Evolutionary conservation across 2,113 vertebrate species (phyloP), one percentile per base, ranked within the genome.

Genomic region (Gymnocephalus cernua): DNA sequence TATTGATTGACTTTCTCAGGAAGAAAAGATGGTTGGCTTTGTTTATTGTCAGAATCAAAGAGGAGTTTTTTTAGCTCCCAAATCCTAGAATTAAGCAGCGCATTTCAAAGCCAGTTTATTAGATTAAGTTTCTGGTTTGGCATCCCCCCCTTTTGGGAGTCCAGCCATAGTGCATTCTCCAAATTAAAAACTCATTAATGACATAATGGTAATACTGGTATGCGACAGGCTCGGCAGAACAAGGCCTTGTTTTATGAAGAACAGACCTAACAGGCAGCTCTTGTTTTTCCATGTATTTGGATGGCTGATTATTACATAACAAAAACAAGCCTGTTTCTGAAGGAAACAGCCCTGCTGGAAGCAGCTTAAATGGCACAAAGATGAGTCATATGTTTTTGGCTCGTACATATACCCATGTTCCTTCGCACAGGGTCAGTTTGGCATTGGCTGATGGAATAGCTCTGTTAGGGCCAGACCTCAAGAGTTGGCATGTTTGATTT

Each of bases 351-450:
- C 51, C 63, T 58, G 50, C 65, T 89, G 79, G 86, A 82, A 84
- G 54, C 66, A 7, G 59, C 66, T 88, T 68, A 87, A 78, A 77
- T 57, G 0, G 63, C 54, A 64, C 25, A 74, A 48, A 48, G 62
- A 86, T 92, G 91, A 93, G 65, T 93, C 93, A 92, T 90, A 11
- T 65, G 78, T 84, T 91, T 92, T 85, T 86, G 91, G 86, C 90
- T 76, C 25, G 15, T n/a, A 51, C 68, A 38, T 6, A 12, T 8
- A 56, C 63, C 78, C 85, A 85, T 53, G 62, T 80, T 89, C 88
- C 86, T 85, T 85, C 32, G 3, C 83, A 50, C 63, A 79, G 67
- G 65, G 61, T 80, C 73, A 58, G 58, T 72, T 85, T 91, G 91
- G 89, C 90, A 86, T 79, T 1, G 61, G 51, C 23, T 74, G 68